Conservation (phyloP, 1,140 invertebrate species). For the Anagrus nilaparvatae region DNA sequence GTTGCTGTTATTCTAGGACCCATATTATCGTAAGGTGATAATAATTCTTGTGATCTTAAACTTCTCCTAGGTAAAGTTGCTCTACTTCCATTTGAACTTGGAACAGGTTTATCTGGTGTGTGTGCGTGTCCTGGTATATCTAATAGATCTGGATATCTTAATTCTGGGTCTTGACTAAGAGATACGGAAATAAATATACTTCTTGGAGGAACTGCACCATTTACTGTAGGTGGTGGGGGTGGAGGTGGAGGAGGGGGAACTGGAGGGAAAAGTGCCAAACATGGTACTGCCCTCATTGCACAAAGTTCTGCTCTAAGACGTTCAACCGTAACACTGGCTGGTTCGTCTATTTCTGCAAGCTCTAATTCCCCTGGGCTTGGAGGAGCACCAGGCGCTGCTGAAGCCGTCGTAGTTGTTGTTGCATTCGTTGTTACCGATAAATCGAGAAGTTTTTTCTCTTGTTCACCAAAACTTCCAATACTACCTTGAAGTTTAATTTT, state of each 20-base stretch:
- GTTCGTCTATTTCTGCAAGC: neutral
- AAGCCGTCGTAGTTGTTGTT: conserved; percentile 20
- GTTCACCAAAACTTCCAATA: conserved; percentile 70
- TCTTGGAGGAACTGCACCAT: conserved; percentile 46
- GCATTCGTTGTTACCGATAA: conserved; percentile 67
- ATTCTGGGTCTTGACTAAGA: conserved; percentile 55
- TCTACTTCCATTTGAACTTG: too few species aligned
- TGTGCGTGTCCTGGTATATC: conserved; percentile 51
- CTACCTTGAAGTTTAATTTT: conserved; percentile 59
- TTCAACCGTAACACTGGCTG: conserved; percentile 68
- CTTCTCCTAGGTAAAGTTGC: conserved; percentile 50
- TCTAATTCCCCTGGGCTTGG: conserved; percentile 4
- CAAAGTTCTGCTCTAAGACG: conserved; percentile 38
- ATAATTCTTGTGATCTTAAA: conserved; percentile 31
- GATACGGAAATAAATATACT: conserved; percentile 69
- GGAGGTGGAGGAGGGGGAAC: conserved; percentile 51
- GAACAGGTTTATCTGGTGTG: too few species aligned
- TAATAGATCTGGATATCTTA: conserved; percentile 67
- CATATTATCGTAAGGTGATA: conserved; percentile 72
- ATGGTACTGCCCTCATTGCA: conserved; percentile 25
- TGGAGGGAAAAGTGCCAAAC: conserved; percentile 48
- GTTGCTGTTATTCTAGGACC: conserved; percentile 78
- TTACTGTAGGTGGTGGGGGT: neutral
- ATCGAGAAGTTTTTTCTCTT: conserved; percentile 73
- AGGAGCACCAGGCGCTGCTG: neutral